phyloP scores from a whole-genome alignment of 1,140 invertebrate species.

The Pararge aegeria region DNA sequence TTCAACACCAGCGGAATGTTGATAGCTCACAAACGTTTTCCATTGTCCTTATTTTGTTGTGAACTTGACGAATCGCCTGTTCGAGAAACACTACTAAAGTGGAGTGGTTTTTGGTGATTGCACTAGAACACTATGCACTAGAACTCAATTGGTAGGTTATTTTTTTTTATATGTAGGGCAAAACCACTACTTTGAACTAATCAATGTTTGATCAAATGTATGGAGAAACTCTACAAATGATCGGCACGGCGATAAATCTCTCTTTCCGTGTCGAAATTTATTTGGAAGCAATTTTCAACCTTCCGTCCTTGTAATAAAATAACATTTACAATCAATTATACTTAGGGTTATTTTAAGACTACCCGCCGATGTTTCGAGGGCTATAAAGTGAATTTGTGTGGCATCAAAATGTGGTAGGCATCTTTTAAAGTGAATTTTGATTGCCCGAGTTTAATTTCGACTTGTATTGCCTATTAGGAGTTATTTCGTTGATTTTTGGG shows the following conservation, averaged over 20 bases:
- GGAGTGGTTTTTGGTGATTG: too few species aligned
- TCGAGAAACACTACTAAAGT: too few species aligned
- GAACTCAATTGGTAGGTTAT: too few species aligned
- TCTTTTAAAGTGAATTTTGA: constrained; percentile 47
- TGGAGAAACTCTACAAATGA: constrained; percentile 12
- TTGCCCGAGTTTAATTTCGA: constrained; percentile 42
- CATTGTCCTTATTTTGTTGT: too few species aligned
- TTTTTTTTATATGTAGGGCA: too few species aligned
- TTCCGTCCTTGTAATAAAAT: constrained; percentile 3
- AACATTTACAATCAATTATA: constrained; percentile 1
- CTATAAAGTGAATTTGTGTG: constrained; percentile 47
- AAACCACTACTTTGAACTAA: too few species aligned
- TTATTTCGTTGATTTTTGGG: constrained; percentile 24
- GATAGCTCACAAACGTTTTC: too few species aligned
- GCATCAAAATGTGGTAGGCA: constrained; percentile 39
- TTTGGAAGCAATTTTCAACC: constrained; percentile 1
- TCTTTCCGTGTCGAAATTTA: constrained; percentile 1
- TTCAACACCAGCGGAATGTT: too few species aligned
- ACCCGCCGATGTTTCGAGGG: constrained; percentile 30
- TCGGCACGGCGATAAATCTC: constrained; percentile 5
- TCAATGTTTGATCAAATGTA: not conserved
- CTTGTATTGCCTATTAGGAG: constrained; percentile 41
- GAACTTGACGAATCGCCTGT: too few species aligned
- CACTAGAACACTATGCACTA: too few species aligned
- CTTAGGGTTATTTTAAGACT: constrained; percentile 21